These are phyloP conservation scores for Triplophysa rosa DNA, from an alignment of 2,113 vertebrate species.

Conservation along the genomic window DNA sequence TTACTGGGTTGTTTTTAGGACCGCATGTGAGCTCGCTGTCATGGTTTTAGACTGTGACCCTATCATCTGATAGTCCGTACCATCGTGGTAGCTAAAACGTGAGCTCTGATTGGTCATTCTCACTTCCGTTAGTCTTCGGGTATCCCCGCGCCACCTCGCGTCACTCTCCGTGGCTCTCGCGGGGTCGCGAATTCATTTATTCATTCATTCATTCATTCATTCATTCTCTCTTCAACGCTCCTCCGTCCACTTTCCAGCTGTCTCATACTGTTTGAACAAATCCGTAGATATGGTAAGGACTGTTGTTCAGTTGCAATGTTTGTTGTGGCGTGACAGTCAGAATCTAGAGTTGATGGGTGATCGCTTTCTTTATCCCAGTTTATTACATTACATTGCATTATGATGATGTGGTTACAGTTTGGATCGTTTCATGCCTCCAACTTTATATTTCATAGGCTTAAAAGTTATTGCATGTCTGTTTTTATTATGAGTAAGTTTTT, in stretches of 20 bases:
- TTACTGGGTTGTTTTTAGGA: not conserved
- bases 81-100: slow-evolving; percentile 6
- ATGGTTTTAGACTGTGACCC: slow-evolving; percentile 38
- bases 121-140: slow-evolving; percentile 26
- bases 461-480: too few relatives aligned
- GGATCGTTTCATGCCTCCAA: too few relatives aligned
- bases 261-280: not conserved
- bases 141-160: slow-evolving; percentile 29
- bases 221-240: not conserved
- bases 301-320: not conserved
- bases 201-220: not conserved
- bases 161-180: slow-evolving; percentile 3
- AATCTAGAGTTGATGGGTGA: not conserved
- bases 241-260: not conserved
- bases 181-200: not conserved
- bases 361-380: not conserved
- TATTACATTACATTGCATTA: not conserved
- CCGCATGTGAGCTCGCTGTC: too few relatives aligned
- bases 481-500: too few relatives aligned
- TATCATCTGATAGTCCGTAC: slow-evolving; percentile 18
- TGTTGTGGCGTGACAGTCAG: not conserved
- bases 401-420: not conserved
- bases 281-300: slow-evolving; percentile 18
- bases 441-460: too few relatives aligned
- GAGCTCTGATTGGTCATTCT: slow-evolving; percentile 26